These are phyloP conservation scores for Trigoniulus corallinus DNA, from an alignment of 1,140 invertebrate species.

Conservation along the genomic window DNA sequence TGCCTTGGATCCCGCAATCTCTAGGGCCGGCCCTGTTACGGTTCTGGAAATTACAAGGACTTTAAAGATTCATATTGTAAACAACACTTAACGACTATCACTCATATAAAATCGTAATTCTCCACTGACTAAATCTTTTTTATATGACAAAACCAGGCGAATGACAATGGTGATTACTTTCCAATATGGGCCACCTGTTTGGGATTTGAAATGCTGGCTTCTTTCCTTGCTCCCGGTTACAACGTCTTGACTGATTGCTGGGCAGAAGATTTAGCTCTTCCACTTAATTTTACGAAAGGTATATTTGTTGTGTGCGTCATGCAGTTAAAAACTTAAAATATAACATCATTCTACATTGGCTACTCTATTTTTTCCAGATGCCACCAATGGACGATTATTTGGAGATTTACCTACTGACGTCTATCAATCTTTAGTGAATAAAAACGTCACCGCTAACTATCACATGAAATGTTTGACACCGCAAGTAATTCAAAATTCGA, in stretches of 20 bases:
- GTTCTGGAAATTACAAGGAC: too few species aligned
- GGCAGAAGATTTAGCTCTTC: conserved; percentile 37
- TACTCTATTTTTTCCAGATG: neutral
- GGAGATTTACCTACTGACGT: conserved; percentile 34
- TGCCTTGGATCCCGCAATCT: too few species aligned
- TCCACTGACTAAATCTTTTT: too few species aligned
- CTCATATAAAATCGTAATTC: too few species aligned
- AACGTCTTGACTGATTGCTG: conserved; percentile 38
- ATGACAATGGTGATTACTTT: conserved; percentile 52
- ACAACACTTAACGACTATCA: too few species aligned
- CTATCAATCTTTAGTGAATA: conserved; percentile 32
- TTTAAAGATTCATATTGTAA: too few species aligned
- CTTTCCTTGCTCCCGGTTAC: conserved; percentile 23
- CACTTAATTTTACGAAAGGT: conserved; percentile 37
- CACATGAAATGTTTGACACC: conserved; percentile 53
- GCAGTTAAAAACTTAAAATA: too few species aligned
- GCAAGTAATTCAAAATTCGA: neutral
- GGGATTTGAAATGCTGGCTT: conserved; percentile 66
- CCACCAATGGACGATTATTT: conserved; percentile 21
- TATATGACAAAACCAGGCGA: too few species aligned
- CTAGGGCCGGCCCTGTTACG: too few species aligned
- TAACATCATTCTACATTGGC: neutral
- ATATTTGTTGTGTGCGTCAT: neutral
- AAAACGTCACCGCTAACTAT: conserved; percentile 55
- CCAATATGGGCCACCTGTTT: conserved; percentile 77